Evolutionary conservation across 2,888 invertebrate species (phyloP), one percentile per base, ranked within the genome.

Genomic region (Drosophila affinis): DNA sequence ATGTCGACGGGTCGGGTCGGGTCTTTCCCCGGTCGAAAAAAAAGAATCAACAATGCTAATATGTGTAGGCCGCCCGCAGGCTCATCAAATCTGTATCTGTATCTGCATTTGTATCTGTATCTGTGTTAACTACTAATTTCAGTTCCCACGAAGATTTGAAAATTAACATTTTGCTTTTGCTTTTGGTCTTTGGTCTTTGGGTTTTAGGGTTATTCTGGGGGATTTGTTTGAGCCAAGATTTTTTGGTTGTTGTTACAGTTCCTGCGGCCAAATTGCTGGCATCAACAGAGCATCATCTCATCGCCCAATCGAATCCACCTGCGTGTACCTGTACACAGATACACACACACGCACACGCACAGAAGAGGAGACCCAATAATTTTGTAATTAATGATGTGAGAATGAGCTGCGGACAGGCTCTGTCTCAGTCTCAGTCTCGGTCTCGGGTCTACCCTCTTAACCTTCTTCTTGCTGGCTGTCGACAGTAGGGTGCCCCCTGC

Each of bases 351-450:
- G n/a, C n/a, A 32, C 14, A 21, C 34, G 29, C 14, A 2, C 12
- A 6, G 39, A 39, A 6, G 12, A 12, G 12, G 39, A 14, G 14
- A 73, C 72, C 81, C 76, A 88, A 88, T 83, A 79, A 87, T 87
- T 87, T 87, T 83, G 81, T 85, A 89, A 88, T 89, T 89, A 88
- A 88, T 88, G 88, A 88, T 88, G 90, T 88, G 90, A 89, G 83
- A 89, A 89, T 83, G 86, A 76, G 69, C 76, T 67, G 84, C 62
- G 75, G 79, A 81, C 88, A 77, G 84, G 63, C 69, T 52, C 48
- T 7, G 69, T 2, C 29, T 32, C 6, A n/a, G 54, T 6, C 12
- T 63, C 34, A 46, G 53, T 29, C 61, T 44, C 29, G 29, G 53
- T 29, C 61, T 44, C 29, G 29, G 29, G 21, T 48, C 34, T 17